Base-by-base conservation (phyloP, 2,797 vertebrate genomes). In the Chaunax sp. region DNA sequence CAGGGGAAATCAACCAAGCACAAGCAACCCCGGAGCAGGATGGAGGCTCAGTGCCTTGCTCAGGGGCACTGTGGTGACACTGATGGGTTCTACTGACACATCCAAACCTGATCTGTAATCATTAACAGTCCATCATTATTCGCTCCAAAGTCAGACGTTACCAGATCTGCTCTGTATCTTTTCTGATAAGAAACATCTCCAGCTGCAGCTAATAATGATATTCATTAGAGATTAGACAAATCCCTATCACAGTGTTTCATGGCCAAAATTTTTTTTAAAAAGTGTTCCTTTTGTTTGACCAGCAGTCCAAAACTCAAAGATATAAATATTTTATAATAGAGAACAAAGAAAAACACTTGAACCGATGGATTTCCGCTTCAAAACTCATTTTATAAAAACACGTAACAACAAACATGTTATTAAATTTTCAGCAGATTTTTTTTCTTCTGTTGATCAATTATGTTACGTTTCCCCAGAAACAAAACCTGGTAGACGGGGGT, bases 1-100 rank as follows among this genome's bases (percentile, higher is more conserved):
- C 18, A 26, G 20, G 35, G 62, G 52, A 64, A 47, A 77, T 80
- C 47, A 69, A 9, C 49, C 58, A 33, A 78, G 59, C 46, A 63
- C 56, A 63, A n/a, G 30, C 51, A 62, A 37, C 26, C 28, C 8
- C 22, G 14, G 50, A 66, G 64, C 53, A 45, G 37, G 25, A 19
- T 53, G 35, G 15, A 14, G 37, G 46, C 62, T 67, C 45, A 51
- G 37, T 47, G 41, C 19, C 33, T 49, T 61, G 49, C 63, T 77
- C 51, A 62, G 51, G 23, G 69, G 45, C 41, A 77, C 26, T 43
- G 44, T 43, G 56, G 43, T 56, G 33, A 38, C 63, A 80, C 4
- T 63, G 47, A 45, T 66, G 54, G n/a, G 45, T 49, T 60, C 30
- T 63, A 47, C 20, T 8, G 2, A 43, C 45, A 20, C 35, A 72